These are phyloP conservation scores for Rhopalosiphum nymphaeae DNA, from an alignment of 2,888 invertebrate species.

Conservation along the genomic window DNA sequence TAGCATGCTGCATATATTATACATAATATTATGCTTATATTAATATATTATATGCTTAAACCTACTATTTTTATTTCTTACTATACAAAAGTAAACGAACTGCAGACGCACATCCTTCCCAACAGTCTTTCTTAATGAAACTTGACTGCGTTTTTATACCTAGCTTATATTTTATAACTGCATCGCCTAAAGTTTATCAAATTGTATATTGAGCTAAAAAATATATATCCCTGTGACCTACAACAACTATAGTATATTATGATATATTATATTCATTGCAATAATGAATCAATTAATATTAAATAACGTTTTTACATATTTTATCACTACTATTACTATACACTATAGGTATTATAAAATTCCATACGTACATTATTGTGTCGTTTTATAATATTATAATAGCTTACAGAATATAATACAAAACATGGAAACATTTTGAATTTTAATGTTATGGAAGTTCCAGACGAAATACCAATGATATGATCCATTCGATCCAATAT, in stretches of 20 bases:
- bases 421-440: not conserved
- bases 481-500: not conserved
- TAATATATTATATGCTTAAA: not conserved
- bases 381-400: not conserved
- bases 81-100: not conserved
- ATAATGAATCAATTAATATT: not conserved
- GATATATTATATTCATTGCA: not conserved
- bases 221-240: not conserved
- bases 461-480: not conserved
- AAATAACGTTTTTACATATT: not conserved
- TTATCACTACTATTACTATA: not conserved
- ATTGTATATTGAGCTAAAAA: not conserved
- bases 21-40: not conserved
- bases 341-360: not conserved
- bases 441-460: not conserved
- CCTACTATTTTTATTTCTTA: not conserved
- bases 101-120: not conserved
- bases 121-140: not conserved
- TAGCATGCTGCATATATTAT: not conserved
- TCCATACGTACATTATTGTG: not conserved
- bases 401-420: not conserved
- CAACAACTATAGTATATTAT: not conserved
- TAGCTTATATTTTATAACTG: not conserved
- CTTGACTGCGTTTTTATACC: not conserved
- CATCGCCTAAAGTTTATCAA: not conserved